These are phyloP conservation scores for Phocoena sinus DNA, from an alignment of 2,113 vertebrate species.

Conservation along the genomic window DNA sequence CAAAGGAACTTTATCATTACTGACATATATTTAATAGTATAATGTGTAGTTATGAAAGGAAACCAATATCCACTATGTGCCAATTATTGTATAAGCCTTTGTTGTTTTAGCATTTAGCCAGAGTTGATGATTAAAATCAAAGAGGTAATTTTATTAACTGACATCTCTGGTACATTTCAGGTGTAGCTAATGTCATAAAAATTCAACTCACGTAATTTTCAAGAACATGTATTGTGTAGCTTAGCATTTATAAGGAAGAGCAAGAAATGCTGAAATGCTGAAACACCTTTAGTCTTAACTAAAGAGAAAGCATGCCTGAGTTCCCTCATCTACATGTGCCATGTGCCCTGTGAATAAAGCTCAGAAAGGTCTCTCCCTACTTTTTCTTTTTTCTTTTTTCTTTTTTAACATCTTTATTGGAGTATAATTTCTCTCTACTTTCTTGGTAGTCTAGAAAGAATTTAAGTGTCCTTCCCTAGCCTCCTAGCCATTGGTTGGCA, in stretches of 20 bases:
- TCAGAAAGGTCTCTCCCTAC: not conserved
- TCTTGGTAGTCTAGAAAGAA: not conserved
- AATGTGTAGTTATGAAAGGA: not conserved
- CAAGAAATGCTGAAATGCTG: not conserved
- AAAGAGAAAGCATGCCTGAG: not conserved
- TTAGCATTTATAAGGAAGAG: not conserved
- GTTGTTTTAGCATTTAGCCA: not conserved
- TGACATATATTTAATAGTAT: slow-evolving; percentile 8
- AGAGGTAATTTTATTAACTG: not conserved
- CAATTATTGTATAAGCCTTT: slow-evolving; percentile 7
- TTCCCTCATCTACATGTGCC: not conserved
- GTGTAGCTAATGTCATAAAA: slow-evolving; percentile 31
- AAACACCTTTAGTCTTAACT: not conserved
- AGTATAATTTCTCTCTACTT: not conserved
- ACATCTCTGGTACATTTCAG: not conserved
- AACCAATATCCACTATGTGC: not conserved
- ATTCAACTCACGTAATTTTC: not conserved
- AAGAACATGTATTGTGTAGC: not conserved
- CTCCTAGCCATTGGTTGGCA: not conserved
- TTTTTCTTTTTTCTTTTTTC: not conserved
- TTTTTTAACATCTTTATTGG: no score
- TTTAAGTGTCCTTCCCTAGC: not conserved
- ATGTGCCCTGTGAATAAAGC: not conserved
- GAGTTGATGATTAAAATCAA: slow-evolving; percentile 13
- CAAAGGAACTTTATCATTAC: not conserved